These are phyloP conservation scores for Pseudonaja textilis DNA, from an alignment of 2,113 vertebrate species.

Conservation along the genomic window DNA sequence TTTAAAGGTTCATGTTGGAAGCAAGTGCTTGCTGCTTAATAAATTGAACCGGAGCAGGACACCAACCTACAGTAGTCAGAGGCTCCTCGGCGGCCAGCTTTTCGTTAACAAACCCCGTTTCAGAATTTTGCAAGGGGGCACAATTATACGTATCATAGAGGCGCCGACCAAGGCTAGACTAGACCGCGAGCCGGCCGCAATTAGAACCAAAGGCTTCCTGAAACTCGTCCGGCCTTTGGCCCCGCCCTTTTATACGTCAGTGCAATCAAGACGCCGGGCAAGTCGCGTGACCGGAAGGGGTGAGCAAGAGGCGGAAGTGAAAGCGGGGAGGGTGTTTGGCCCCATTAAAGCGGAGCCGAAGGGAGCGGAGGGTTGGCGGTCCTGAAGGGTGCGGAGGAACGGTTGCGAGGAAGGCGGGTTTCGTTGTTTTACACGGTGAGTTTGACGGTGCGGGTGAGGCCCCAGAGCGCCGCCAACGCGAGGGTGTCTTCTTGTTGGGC, in stretches of 20 bases:
- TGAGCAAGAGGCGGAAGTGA: constrained; percentile 58
- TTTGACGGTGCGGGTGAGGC: not conserved
- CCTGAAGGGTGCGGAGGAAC: not conserved
- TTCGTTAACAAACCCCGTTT: not conserved
- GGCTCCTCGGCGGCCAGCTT: not conserved
- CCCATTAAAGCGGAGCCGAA: constrained; percentile 60
- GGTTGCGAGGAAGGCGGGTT: not conserved
- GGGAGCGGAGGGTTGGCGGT: constrained; percentile 24
- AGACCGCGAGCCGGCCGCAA: not conserved
- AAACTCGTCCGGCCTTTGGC: too few species aligned
- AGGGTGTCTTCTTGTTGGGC: not conserved
- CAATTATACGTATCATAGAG: not conserved
- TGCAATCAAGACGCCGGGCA: constrained; percentile 16
- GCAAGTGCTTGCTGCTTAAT: not conserved
- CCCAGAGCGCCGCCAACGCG: not conserved
- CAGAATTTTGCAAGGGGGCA: not conserved
- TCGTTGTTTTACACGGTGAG: not conserved
- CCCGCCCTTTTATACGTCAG: not conserved
- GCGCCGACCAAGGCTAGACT: not conserved
- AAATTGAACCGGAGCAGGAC: not conserved
- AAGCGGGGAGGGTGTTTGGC: constrained; percentile 56
- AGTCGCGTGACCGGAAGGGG: constrained; percentile 59
- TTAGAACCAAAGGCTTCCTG: not conserved
- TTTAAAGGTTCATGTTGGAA: not conserved
- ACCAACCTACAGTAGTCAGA: not conserved